These are phyloP conservation scores for Anoplopoma fimbria DNA, from an alignment of 2,113 vertebrate species.

Conservation along the genomic window DNA sequence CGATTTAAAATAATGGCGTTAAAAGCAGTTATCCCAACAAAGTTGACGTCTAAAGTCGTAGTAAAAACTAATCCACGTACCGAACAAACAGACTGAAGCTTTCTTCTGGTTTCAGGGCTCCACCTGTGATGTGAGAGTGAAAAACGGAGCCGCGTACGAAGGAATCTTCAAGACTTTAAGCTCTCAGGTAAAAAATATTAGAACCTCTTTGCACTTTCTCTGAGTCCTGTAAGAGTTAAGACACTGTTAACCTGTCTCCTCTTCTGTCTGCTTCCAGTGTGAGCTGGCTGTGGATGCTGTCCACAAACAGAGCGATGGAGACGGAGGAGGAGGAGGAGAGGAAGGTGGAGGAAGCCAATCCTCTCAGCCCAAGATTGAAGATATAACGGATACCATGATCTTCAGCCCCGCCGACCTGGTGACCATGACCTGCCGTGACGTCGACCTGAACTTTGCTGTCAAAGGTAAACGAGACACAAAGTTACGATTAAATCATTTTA, in stretches of 20 bases:
- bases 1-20: no score
- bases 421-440: constrained; percentile 89
- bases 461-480: constrained; percentile 82
- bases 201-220: not conserved
- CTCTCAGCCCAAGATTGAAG: constrained; percentile 85
- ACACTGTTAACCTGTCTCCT: not conserved
- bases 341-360: constrained; percentile 72
- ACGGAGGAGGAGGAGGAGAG: constrained; percentile 63
- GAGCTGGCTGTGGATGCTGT: constrained; percentile 91
- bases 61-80: no score
- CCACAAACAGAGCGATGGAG: constrained; percentile 84
- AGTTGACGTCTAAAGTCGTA: no score
- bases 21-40: no score
- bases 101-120: constrained; percentile 81
- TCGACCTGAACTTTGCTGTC: constrained; percentile 89
- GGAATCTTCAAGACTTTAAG: constrained; percentile 92
- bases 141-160: constrained; percentile 87
- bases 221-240: not conserved
- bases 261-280: constrained; percentile 74
- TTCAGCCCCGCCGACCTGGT: constrained; percentile 89
- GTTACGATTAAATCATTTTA: no score
- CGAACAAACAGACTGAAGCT: not conserved
- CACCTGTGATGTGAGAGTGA: constrained; percentile 89
- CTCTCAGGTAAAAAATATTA: constrained; percentile 82
- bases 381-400: constrained; percentile 92